Evolutionary conservation across 2,888 invertebrate species (phyloP).

Genomic region (Meganola albula): DNA sequence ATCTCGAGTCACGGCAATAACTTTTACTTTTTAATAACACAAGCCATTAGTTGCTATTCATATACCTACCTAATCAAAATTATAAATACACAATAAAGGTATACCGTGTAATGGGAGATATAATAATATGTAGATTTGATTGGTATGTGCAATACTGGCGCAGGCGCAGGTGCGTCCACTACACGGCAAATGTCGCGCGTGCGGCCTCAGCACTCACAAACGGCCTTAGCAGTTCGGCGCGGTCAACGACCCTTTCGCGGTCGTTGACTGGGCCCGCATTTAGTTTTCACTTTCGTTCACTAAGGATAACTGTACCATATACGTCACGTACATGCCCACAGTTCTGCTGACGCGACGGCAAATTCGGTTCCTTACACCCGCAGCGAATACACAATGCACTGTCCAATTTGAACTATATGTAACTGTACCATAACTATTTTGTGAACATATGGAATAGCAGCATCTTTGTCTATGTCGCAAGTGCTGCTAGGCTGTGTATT

Average conservation of each 20-base stretch:
- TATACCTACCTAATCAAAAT: too few relatives aligned
- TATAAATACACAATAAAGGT: conserved; percentile 16
- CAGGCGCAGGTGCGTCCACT: conserved; percentile 49
- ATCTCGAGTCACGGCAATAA: conserved; percentile 13
- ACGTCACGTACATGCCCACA: conserved; percentile 61
- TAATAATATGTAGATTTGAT: too few relatives aligned
- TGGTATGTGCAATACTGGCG: conserved; percentile 53
- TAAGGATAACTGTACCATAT: conserved; percentile 76
- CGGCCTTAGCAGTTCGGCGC: conserved; percentile 77
- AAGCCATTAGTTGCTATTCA: conserved; percentile 26
- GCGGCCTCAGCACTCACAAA: conserved; percentile 74
- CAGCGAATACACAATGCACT: conserved; percentile 42
- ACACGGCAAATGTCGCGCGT: conserved; percentile 61
- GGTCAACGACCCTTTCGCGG: conserved; percentile 69
- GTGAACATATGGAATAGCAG: too few relatives aligned
- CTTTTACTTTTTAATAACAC: conserved; percentile 34
- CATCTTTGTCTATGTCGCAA: too few relatives aligned
- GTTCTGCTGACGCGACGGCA: conserved; percentile 34
- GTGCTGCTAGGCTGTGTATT: too few relatives aligned
- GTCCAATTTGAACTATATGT: conserved; percentile 16
- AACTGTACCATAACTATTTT: conserved; percentile 8
- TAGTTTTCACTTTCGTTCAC: conserved; percentile 77
- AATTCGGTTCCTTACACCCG: conserved; percentile 47
- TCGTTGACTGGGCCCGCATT: conserved; percentile 70
- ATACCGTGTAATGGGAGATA: too few relatives aligned